A percentile compares a stretch with the other conserved stretches of the same genome.
These are phyloP conservation scores for Argyra leucocephala DNA, from an alignment of 2,888 invertebrate genomes.

Conservation along the genomic window DNA sequence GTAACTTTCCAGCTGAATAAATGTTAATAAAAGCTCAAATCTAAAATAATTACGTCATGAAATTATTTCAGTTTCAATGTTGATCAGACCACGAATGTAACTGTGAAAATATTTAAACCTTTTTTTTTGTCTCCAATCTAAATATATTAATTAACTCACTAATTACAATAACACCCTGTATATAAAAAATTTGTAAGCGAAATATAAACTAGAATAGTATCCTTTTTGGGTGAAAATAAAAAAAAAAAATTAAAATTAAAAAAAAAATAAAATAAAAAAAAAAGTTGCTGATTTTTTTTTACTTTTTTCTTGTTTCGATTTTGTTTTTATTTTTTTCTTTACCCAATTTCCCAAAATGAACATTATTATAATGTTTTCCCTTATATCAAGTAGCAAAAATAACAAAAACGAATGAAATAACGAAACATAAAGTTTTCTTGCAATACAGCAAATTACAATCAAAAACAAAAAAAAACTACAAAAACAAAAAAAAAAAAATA, in stretches of 20 bases:
- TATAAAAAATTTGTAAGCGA: not conserved
- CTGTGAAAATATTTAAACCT: too few relatives aligned
- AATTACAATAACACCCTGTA: too few relatives aligned
- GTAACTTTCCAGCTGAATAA: too few relatives aligned
- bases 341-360: conserved; percentile 1
- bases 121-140: too few relatives aligned
- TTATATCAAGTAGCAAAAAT: not conserved
- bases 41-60: too few relatives aligned
- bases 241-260: not conserved
- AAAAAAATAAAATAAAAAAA: not conserved
- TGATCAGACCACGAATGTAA: too few relatives aligned
- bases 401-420: too few relatives aligned
- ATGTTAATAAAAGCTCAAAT: too few relatives aligned
- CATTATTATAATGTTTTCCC: conserved; percentile 3
- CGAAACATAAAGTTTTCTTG: not conserved
- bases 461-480: not conserved
- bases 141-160: too few relatives aligned
- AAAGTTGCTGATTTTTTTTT: not conserved
- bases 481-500: not conserved
- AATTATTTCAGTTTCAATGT: too few relatives aligned
- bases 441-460: not conserved
- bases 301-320: not conserved
- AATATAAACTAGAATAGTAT: not conserved
- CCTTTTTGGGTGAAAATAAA: not conserved
- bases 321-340: not conserved